A percentile compares a stretch with the other conserved stretches of the same genome.
Evolutionary conservation across 2,113 vertebrate species (phyloP).

Genomic region (Heliornis fulica): DNA sequence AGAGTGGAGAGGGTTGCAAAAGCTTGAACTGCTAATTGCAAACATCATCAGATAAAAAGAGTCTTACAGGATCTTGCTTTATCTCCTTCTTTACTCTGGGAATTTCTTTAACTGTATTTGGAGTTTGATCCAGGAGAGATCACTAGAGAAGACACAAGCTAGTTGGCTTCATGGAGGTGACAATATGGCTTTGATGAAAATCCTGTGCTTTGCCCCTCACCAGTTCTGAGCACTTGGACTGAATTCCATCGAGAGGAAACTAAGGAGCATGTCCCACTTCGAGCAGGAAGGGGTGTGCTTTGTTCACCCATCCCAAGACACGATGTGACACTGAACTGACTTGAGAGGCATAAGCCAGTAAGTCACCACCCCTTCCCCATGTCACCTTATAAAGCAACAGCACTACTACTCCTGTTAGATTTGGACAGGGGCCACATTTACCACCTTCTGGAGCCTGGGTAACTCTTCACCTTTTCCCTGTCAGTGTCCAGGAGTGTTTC

Average conservation of each 20-base stretch:
- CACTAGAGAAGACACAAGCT: neutral
- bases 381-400: conserved; percentile 23
- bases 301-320: neutral
- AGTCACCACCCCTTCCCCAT: neutral
- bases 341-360: neutral
- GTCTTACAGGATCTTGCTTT: neutral
- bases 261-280: neutral
- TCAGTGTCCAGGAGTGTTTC: conserved; percentile 52
- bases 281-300: neutral
- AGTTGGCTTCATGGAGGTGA: neutral
- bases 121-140: neutral
- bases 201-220: neutral
- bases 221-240: neutral
- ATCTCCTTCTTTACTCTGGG: neutral
- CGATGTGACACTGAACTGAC: neutral
- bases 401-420: neutral
- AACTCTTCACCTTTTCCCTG: neutral
- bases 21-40: neutral
- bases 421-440: neutral
- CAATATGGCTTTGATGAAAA: neutral
- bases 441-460: neutral
- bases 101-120: neutral
- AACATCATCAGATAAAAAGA: neutral
- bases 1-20: neutral
- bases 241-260: neutral